A percentile compares a stretch with the other conserved stretches of the same genome.
phyloP scores from a whole-genome alignment of 2,113 vertebrate species.

The Deroptyus accipitrinus region DNA sequence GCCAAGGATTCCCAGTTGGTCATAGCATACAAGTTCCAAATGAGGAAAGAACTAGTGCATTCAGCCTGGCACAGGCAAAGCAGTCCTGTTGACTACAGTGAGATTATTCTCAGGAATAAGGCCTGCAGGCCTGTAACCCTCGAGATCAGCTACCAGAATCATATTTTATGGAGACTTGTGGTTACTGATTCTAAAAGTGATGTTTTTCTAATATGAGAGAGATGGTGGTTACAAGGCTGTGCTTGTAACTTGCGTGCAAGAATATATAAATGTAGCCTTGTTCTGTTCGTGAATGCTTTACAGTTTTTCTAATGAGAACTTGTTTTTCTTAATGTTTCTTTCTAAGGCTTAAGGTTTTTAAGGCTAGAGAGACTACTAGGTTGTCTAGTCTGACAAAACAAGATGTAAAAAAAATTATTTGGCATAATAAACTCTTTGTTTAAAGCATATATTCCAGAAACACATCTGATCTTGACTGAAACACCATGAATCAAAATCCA shows the following conservation, averaged over 20 bases:
- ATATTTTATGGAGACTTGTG: slow-evolving; percentile 18
- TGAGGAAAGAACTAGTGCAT: neutral
- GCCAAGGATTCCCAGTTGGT: neutral
- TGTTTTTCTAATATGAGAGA: slow-evolving; percentile 19
- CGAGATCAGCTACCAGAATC: slow-evolving; percentile 2
- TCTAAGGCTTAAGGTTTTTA: neutral
- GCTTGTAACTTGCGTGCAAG: neutral
- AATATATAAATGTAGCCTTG: slow-evolving; percentile 23
- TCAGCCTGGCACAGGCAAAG: neutral
- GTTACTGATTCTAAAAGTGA: neutral
- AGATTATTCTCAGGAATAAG: neutral
- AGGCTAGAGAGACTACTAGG: neutral
- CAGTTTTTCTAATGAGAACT: slow-evolving; percentile 41
- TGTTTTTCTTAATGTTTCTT: slow-evolving; percentile 34
- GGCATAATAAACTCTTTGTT: neutral
- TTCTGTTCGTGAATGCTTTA: slow-evolving; percentile 43
- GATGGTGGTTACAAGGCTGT: slow-evolving; percentile 3
- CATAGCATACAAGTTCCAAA: neutral
- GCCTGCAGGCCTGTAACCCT: neutral
- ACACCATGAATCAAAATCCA: neutral
- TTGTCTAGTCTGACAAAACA: slow-evolving; percentile 36
- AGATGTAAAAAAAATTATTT: neutral
- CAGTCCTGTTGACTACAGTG: neutral
- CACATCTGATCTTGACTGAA: neutral
- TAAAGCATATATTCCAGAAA: neutral